Conservation (phyloP, 2,888 invertebrate genomes). For the Sabatieria punctata region DNA sequence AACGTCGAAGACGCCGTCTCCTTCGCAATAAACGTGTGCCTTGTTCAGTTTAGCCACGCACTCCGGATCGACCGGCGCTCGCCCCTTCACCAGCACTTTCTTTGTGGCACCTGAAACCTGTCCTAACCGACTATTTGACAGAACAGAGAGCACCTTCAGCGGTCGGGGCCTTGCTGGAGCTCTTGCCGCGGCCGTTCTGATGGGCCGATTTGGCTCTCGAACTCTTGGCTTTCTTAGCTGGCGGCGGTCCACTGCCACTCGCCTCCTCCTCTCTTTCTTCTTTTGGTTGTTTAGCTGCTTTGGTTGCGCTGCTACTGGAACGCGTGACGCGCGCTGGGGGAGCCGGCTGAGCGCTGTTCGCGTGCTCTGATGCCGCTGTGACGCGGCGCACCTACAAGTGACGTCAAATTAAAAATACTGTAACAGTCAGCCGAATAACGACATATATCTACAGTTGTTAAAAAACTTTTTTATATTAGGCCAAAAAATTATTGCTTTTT, state of each 20-base stretch:
- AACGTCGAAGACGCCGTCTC: constrained; percentile 34
- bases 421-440: too few relatives aligned
- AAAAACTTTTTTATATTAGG: too few relatives aligned
- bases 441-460: too few relatives aligned
- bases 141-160: too few relatives aligned
- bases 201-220: not conserved
- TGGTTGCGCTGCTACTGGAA: too few relatives aligned
- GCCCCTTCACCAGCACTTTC: constrained; percentile 31
- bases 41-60: constrained; percentile 25
- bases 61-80: constrained; percentile 35
- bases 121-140: not conserved
- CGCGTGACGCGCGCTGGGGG: not conserved
- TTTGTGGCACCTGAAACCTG: constrained; percentile 17
- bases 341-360: not conserved
- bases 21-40: constrained; percentile 33
- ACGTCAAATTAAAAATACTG: too few relatives aligned
- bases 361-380: too few relatives aligned
- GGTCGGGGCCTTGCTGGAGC: not conserved
- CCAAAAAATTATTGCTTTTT: too few relatives aligned
- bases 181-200: not conserved
- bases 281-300: not conserved
- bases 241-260: not conserved
- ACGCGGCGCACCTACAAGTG: too few relatives aligned
- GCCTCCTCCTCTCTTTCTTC: not conserved
- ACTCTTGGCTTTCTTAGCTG: not conserved